Conservation (phyloP, 2,888 invertebrate genomes). For the Andrena minutula region DNA sequence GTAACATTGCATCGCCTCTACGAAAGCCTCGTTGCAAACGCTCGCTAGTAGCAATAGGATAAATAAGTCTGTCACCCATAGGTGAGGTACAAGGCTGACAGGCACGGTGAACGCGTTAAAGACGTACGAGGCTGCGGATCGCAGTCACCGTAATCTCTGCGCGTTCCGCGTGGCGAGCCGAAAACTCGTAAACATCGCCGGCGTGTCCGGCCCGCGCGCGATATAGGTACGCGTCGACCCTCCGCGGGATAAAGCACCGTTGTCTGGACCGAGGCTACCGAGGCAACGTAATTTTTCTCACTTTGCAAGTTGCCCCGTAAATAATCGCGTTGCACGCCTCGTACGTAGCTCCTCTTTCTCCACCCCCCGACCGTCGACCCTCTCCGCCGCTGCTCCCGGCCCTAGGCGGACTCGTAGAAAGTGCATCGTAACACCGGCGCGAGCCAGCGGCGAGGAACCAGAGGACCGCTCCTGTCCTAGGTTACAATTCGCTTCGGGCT, state of each 20-base stretch:
- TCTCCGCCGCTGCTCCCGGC: not conserved
- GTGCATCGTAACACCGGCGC: slow-evolving; percentile 67
- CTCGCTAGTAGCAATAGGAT: too few relatives aligned
- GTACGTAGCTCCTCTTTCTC: slow-evolving; percentile 1
- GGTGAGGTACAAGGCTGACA: too few relatives aligned
- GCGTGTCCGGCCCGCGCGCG: slow-evolving; percentile 53
- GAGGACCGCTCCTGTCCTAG: slow-evolving; percentile 64
- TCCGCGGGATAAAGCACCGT: slow-evolving; percentile 76
- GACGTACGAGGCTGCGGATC: slow-evolving; percentile 4
- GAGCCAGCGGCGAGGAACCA: slow-evolving; percentile 55
- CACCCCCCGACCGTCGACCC: not conserved
- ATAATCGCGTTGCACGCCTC: slow-evolving; percentile 74
- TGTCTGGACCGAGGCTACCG: slow-evolving; percentile 74
- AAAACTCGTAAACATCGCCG: slow-evolving; percentile 80
- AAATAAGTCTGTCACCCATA: too few relatives aligned
- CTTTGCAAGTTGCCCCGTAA: slow-evolving; percentile 83
- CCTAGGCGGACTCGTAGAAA: slow-evolving; percentile 54
- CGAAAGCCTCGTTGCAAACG: too few relatives aligned
- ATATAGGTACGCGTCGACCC: slow-evolving; percentile 49
- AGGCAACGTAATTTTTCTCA: slow-evolving; percentile 83
- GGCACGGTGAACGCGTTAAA: not conserved
- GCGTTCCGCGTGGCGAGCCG: slow-evolving; percentile 40
- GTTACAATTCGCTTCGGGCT: slow-evolving; percentile 73
- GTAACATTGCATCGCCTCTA: too few relatives aligned
- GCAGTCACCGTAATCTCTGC: slow-evolving; percentile 37